Evolutionary conservation across 2,888 invertebrate genomes (phyloP), one percentile per base, ranked within the genome.

Genomic region (Chrysodeixis includens): DNA sequence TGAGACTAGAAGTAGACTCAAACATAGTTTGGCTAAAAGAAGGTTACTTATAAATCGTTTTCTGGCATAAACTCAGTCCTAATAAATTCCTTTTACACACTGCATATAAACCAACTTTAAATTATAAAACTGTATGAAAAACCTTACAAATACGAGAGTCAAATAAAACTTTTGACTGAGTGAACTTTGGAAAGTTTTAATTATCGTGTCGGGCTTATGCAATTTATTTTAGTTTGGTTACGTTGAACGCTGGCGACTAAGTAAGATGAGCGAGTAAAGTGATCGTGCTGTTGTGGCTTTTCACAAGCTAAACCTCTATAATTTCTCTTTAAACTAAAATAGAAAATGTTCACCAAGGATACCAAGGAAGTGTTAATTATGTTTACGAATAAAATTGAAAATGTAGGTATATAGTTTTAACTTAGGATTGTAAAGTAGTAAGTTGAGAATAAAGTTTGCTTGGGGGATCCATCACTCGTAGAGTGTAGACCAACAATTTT

Each of bases 381-480:
- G 40, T 40, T 40, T 14, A 40, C 40, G 40, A 40, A n/a, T n/a
- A 12, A 40, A 40, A n/a, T 35, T 12, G 35, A 35, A 35, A 35
- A 12, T 35, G 2, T n/a, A n/a, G n/a, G n/a, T 2, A 35, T 12
- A 35, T 12, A 1, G 35, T 35, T 35, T 9, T 35, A 35, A 12
- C 2, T 35, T 12, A 35, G 2, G 35, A 32, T 30, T 30, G 30
- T 8, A 32, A 10, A 32, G 10, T 32, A 30, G 9, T 10, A 9
- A 3, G 32, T 9, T 32, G 32, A 18, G 55, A 32, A 49, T 32
- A 14, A 56, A 59, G 16, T 49, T 56, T 59, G 16, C n/a, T 35
- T 26, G 61, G 51, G 46, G 68, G 67, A 76, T 78, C 78, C 63
- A 74, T 78, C 71, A 68, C 30, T 12, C 8, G 8, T 9, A 14